phyloP scores from a whole-genome alignment of 2,797 vertebrate genomes.

The Paguma larvata region DNA sequence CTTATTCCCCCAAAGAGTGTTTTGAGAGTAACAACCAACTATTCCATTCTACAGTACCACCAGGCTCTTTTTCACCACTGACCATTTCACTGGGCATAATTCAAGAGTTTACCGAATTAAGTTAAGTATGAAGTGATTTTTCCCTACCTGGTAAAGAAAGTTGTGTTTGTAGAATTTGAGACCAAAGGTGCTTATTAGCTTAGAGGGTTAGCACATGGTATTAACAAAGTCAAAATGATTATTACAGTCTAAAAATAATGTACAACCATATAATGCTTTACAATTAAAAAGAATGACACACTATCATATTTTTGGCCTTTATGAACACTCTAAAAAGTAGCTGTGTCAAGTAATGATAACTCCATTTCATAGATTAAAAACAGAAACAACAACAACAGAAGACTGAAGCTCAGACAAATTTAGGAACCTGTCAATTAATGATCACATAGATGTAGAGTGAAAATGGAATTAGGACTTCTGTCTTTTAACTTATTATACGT shows the following conservation, averaged over 20 bases:
- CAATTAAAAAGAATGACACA: neutral
- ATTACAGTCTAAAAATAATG: neutral
- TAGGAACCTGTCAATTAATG: neutral
- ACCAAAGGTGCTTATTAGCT: neutral
- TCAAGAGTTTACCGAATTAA: neutral
- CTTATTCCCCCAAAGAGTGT: slow-evolving; percentile 62
- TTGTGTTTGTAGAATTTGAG: neutral
- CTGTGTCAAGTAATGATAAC: neutral
- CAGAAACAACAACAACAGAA: neutral
- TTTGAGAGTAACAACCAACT: slow-evolving; percentile 62
- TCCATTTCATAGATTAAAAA: neutral
- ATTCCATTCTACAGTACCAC: slow-evolving; percentile 15
- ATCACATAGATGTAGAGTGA: neutral
- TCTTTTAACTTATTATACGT: neutral
- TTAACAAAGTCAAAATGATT: neutral
- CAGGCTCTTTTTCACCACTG: neutral
- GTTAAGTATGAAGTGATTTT: neutral
- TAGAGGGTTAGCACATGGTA: neutral
- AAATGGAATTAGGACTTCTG: neutral
- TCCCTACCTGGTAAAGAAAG: neutral
- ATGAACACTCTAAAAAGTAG: neutral
- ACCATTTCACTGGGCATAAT: slow-evolving; percentile 11
- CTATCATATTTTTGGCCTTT: neutral
- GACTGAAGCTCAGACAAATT: neutral
- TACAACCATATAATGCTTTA: neutral